Conservation (phyloP, 2,888 invertebrate species). For the Lepidonotus clava region DNA sequence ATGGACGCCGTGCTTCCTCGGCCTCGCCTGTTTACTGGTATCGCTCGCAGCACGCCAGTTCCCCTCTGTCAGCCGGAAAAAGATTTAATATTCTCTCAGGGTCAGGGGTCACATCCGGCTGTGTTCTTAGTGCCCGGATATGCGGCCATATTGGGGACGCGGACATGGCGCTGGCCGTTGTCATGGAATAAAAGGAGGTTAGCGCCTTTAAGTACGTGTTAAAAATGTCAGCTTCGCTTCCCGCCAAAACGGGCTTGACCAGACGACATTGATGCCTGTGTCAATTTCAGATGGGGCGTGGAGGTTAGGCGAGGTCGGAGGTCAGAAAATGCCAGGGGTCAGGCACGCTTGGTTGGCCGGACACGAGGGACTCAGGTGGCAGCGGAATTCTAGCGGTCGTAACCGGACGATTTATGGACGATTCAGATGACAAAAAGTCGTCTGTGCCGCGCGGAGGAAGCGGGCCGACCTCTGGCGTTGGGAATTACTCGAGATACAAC, state of each 20-base stretch:
- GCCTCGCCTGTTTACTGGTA: neutral
- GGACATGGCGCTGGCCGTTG: neutral
- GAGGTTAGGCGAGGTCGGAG: neutral
- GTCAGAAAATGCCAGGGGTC: neutral
- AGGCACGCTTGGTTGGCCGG: slow-evolving; percentile 18
- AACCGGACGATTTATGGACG: slow-evolving; percentile 33
- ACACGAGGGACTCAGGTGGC: slow-evolving; percentile 36
- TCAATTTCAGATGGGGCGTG: too few species aligned
- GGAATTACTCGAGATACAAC: slow-evolving; percentile 11
- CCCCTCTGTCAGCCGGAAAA: neutral
- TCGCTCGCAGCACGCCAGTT: neutral
- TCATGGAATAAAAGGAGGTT: neutral
- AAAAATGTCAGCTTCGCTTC: slow-evolving; percentile 33
- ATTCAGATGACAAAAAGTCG: slow-evolving; percentile 29
- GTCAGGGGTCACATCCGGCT: slow-evolving; percentile 28
- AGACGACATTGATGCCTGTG: slow-evolving; percentile 25
- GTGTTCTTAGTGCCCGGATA: neutral
- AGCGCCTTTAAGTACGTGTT: slow-evolving; percentile 16
- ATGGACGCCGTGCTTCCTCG: neutral
- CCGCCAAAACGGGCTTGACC: neutral
- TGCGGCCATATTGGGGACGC: slow-evolving; percentile 27
- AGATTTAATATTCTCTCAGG: slow-evolving; percentile 14
- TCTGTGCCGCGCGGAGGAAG: neutral
- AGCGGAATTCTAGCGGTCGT: slow-evolving; percentile 14
- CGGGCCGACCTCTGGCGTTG: neutral